These are phyloP conservation scores for Cephus cinctus DNA, from an alignment of 1,140 invertebrate genomes.

Conservation along the genomic window DNA sequence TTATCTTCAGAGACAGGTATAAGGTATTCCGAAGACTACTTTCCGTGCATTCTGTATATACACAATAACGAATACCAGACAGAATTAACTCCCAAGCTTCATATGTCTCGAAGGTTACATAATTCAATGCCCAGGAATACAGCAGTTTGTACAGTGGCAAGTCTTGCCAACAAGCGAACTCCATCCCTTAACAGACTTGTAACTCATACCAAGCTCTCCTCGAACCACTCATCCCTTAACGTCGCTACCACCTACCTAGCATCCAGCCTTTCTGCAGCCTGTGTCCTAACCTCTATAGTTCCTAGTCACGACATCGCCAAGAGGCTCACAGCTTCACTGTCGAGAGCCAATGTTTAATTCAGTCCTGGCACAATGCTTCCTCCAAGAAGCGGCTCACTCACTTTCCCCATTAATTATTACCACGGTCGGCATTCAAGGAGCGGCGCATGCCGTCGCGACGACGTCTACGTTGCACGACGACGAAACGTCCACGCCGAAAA, in stretches of 20 bases:
- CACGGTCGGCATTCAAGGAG: constrained; percentile 26
- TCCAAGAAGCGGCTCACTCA: constrained; percentile 27
- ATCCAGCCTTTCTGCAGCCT: constrained; percentile 20
- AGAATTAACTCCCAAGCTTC: too few relatives aligned
- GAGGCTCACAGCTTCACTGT: constrained; percentile 30
- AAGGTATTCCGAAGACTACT: too few relatives aligned
- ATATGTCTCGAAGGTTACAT: too few relatives aligned
- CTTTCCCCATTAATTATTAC: constrained; percentile 33
- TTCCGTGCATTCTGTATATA: too few relatives aligned
- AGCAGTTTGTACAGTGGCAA: constrained; percentile 31
- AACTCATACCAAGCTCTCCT: too few relatives aligned
- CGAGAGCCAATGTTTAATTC: constrained; percentile 36
- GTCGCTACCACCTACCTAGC: too few relatives aligned
- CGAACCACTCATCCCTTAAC: too few relatives aligned
- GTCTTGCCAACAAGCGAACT: not conserved
- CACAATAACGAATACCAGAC: too few relatives aligned
- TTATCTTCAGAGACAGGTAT: too few relatives aligned
- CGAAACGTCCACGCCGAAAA: constrained; percentile 26
- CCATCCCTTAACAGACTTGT: not conserved
- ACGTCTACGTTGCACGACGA: constrained; percentile 11
- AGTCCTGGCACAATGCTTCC: constrained; percentile 34
- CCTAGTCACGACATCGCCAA: constrained; percentile 36
- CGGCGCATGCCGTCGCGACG: not conserved
- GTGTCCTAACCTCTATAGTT: constrained; percentile 24
- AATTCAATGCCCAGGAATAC: too few relatives aligned